These are phyloP conservation scores for Hedychridium roseum DNA, from an alignment of 2,888 invertebrate genomes.

Conservation along the genomic window DNA sequence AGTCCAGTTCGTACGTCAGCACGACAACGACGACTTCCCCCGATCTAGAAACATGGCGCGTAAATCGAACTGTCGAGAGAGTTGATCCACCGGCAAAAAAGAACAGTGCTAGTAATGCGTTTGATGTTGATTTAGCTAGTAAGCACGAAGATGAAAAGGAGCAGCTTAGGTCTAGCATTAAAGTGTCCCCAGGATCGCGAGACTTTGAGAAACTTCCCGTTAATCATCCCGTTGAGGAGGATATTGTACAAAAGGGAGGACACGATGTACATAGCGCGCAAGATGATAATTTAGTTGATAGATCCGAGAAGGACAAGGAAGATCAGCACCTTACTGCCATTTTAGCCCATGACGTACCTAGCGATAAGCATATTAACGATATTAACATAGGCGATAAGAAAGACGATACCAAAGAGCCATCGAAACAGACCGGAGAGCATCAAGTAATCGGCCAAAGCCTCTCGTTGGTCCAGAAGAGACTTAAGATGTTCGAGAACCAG, in stretches of 20 bases:
- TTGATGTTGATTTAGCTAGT: conserved; percentile 46
- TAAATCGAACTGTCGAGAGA: conserved; percentile 1
- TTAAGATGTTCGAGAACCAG: conserved; percentile 46
- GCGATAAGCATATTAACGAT: conserved; percentile 27
- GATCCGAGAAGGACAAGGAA: conserved; percentile 19
- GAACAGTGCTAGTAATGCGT: conserved; percentile 49
- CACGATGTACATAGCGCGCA: conserved; percentile 18
- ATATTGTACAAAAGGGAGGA: too few species aligned
- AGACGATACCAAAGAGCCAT: conserved; percentile 52
- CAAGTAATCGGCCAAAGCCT: conserved; percentile 17
- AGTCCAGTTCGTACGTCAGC: neutral
- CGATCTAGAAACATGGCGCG: conserved; percentile 1
- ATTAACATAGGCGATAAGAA: conserved; percentile 8
- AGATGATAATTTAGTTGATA: conserved; percentile 30
- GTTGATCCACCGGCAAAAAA: neutral
- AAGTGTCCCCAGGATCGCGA: too few species aligned
- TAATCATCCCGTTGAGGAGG: too few species aligned
- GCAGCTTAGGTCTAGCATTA: too few species aligned
- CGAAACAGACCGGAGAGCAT: conserved; percentile 21
- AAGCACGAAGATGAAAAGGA: conserved; percentile 34
- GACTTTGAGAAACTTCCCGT: too few species aligned
- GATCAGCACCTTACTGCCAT: conserved; percentile 40
- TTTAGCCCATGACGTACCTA: conserved; percentile 40
- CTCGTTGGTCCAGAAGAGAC: conserved; percentile 52
- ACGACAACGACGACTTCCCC: neutral